Evolutionary conservation across 2,113 vertebrate genomes (phyloP).

Genomic region (Columba janthina): DNA sequence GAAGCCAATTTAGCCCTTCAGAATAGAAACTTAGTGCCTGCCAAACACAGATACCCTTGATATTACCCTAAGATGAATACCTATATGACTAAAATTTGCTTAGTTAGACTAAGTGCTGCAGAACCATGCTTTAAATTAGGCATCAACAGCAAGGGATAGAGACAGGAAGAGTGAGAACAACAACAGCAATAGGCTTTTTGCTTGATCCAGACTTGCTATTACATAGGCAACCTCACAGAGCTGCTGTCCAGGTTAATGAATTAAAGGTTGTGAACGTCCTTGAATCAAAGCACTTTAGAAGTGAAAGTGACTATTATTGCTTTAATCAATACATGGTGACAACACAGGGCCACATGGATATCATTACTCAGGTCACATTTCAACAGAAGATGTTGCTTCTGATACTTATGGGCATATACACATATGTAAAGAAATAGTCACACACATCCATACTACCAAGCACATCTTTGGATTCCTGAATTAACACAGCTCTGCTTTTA

Average conservation of each 20-base stretch:
- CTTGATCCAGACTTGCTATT: background rate
- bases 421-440: rapidly evolving
- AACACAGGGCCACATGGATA: background rate
- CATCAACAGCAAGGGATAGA: background rate
- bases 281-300: background rate
- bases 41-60: background rate
- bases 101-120: background rate
- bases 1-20: background rate
- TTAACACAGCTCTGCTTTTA: background rate
- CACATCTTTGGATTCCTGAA: rapidly evolving
- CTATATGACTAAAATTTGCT: background rate
- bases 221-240: background rate
- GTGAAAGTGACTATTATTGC: background rate
- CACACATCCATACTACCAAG: background rate
- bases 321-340: background rate
- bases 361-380: background rate
- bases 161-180: background rate
- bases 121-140: background rate
- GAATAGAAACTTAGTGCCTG: background rate
- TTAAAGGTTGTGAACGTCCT: background rate
- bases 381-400: background rate
- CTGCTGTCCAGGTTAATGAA: background rate
- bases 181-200: background rate
- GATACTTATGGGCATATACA: rapidly evolving
- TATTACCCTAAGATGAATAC: background rate